phyloP scores from a whole-genome alignment of 2,888 invertebrate genomes.

The Parnassius glacialis region DNA sequence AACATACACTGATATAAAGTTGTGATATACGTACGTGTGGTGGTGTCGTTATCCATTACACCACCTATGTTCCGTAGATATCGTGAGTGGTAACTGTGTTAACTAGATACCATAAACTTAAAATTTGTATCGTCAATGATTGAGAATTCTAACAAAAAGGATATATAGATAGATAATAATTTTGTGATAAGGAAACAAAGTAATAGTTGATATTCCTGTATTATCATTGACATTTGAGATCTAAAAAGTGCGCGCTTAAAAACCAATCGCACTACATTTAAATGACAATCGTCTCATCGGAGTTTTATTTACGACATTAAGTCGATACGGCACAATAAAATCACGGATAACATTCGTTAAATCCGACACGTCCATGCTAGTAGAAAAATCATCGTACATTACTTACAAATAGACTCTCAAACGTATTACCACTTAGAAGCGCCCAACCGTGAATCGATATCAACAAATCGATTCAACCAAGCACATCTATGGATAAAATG shows the following conservation, averaged over 20 bases:
- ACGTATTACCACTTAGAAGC: conserved; percentile 48
- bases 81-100: too few species aligned
- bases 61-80: too few species aligned
- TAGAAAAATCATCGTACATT: conserved; percentile 37
- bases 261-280: conserved; percentile 30
- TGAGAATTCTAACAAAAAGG: too few species aligned
- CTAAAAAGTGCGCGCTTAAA: conserved; percentile 22
- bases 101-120: too few species aligned
- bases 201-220: conserved; percentile 21
- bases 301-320: conserved; percentile 57
- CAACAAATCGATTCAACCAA: conserved; percentile 53
- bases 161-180: conserved; percentile 2
- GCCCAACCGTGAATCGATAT: conserved; percentile 57
- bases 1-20: too few species aligned
- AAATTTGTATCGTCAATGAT: too few species aligned
- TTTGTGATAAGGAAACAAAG: conserved; percentile 17
- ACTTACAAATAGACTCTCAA: conserved; percentile 45
- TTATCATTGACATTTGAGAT: conserved; percentile 38
- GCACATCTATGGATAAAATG: conserved; percentile 60
- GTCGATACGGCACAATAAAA: conserved; percentile 62
- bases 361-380: conserved; percentile 43
- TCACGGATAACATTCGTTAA: conserved; percentile 57
- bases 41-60: too few species aligned
- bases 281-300: conserved; percentile 26
- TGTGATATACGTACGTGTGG: too few species aligned